Evolutionary conservation across 2,888 invertebrate species (phyloP).

Genomic region (Hymenopus coronatus): DNA sequence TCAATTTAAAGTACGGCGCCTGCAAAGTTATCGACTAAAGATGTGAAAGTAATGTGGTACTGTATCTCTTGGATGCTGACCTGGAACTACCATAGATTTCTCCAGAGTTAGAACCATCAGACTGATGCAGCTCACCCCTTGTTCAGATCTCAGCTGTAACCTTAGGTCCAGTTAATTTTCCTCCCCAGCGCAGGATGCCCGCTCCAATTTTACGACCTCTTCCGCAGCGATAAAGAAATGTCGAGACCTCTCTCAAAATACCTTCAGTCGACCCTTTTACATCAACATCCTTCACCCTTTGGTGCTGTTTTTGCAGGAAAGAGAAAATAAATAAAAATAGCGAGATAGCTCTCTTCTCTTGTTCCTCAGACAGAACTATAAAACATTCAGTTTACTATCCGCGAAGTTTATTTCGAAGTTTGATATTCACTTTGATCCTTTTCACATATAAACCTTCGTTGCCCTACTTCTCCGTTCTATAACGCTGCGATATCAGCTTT

Average conservation of each 20-base stretch:
- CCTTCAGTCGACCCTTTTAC: background rate
- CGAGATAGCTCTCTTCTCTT: background rate
- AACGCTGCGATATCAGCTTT: background rate
- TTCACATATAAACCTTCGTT: background rate
- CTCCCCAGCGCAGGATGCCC: background rate
- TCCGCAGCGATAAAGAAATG: background rate
- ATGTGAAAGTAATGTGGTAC: too few species aligned
- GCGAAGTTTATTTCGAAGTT: background rate
- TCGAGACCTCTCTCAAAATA: background rate
- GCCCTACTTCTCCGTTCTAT: too few species aligned
- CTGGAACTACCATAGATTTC: background rate
- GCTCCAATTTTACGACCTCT: background rate
- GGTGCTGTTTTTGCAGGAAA: background rate
- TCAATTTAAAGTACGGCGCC: background rate
- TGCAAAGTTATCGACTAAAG: background rate
- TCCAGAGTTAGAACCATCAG: background rate
- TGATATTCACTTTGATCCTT: background rate
- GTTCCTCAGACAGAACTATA: background rate
- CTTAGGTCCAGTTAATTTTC: background rate
- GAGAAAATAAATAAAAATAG: background rate
- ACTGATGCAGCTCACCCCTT: background rate
- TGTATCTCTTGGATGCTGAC: too few species aligned
- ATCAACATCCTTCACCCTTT: background rate
- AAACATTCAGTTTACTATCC: background rate
- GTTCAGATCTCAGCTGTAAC: background rate